phyloP scores from a whole-genome alignment of 2,113 vertebrate species.

The Tursiops truncatus region DNA sequence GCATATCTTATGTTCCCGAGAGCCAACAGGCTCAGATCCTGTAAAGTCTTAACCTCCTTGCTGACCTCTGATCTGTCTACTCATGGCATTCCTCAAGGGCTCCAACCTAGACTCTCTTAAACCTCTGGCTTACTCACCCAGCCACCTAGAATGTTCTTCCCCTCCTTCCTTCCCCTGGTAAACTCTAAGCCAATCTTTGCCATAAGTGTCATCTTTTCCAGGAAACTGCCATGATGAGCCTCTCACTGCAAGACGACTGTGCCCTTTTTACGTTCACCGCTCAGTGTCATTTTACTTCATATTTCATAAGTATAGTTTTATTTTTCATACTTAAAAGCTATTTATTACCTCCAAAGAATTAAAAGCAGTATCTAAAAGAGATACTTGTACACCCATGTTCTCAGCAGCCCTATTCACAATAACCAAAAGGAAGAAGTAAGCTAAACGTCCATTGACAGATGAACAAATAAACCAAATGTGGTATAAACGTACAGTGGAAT shows the following conservation, averaged over 20 bases:
- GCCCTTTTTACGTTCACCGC: fast-evolving
- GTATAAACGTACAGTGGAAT: too few relatives aligned
- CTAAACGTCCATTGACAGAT: background rate
- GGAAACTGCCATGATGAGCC: background rate
- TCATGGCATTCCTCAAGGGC: background rate
- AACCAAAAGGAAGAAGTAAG: background rate
- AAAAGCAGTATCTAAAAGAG: background rate
- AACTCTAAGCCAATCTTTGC: background rate
- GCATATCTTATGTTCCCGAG: background rate
- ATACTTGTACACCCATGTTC: background rate
- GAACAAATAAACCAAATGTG: background rate
- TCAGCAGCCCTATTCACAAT: background rate
- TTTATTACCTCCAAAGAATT: background rate
- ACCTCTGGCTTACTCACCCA: background rate
- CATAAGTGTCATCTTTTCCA: background rate
- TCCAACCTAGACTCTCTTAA: background rate
- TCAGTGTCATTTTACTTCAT: background rate
- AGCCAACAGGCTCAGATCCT: background rate
- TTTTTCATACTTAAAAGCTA: background rate
- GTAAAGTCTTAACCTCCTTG: too few relatives aligned
- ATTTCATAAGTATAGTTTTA: background rate
- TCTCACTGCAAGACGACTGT: background rate
- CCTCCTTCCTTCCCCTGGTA: fast-evolving
- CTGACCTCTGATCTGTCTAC: fast-evolving
- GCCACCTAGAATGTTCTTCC: too few relatives aligned